Base-by-base conservation (phyloP, 2,888 invertebrate genomes). In the Cataglyphis cursor region DNA sequence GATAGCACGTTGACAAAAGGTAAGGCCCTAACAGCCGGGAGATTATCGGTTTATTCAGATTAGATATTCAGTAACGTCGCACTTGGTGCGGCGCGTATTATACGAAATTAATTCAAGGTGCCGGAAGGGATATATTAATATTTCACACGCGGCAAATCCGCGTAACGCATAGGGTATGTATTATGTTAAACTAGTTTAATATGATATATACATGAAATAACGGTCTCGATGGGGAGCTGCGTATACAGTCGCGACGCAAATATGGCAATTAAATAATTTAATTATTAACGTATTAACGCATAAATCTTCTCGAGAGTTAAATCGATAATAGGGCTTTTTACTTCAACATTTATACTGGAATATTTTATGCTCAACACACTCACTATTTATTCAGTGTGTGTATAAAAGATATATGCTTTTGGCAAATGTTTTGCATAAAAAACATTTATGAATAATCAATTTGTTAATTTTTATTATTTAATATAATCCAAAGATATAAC, bases 101-200 rank as follows among this genome's bases (percentile, higher is more conserved):
- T 61, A 72, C 35, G 59, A 66, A 61, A 80, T 80, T 80, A 80
- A 80, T 80, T 72, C 35, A 8, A 59, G 18, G 8, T 59, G 18
- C 72, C 59, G 61, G 78, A 80, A 80, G 72, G 72, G 35, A 24
- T 48, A 72, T 80, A 72, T 80, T 80, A 72, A 80, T 80, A 80
- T 72, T 80, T 80, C 48, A 72, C 72, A 44, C 35, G 72, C 44
- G 28, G 35, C 72, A 72, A 80, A 72, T 78, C 72, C 44, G 21
- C 59, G 21, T 57, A 78, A 70, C 21, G 21, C 21, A n/a, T 21
- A 66, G 15, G 48, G 48, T 21, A n/a, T 59, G 35, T 28, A 44
- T 78, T 70, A 78, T 61, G 44, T 80, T 80, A 80, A 72, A 59
- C 21, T 24, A 59, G 72, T 72, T 80, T 48, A 61, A 35, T 15